phyloP scores from a whole-genome alignment of 2,113 vertebrate genomes.

The Corythaeola cristata region DNA sequence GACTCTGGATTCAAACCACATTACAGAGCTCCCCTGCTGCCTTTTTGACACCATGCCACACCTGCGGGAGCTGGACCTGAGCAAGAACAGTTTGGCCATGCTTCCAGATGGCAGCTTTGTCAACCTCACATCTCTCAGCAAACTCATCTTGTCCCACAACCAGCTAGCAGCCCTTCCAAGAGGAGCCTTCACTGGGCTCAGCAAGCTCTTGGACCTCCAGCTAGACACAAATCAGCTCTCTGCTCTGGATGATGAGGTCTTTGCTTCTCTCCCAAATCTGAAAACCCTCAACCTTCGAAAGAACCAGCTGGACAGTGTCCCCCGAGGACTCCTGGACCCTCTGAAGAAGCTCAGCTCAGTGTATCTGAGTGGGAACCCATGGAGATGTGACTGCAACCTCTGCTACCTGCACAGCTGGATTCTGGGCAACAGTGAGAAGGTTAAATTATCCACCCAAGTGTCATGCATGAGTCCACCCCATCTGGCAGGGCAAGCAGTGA shows the following conservation, averaged over 20 bases:
- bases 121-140: conserved; percentile 69
- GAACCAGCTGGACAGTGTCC: conserved; percentile 69
- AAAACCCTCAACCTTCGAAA: conserved; percentile 64
- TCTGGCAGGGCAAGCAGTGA: conserved; percentile 59
- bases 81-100: conserved; percentile 68
- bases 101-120: conserved; percentile 72
- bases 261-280: conserved; percentile 68
- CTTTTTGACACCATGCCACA: conserved; percentile 51
- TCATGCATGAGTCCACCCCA: conserved; percentile 69
- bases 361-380: conserved; percentile 77
- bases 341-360: conserved; percentile 68
- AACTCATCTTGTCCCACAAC: conserved; percentile 77
- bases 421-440: conserved; percentile 36
- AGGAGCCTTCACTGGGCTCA: conserved; percentile 73
- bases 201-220: conserved; percentile 73
- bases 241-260: conserved; percentile 50
- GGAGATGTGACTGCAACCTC: conserved; percentile 85
- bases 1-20: conserved; percentile 69
- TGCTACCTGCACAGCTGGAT: conserved; percentile 69
- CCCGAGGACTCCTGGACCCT: conserved; percentile 55
- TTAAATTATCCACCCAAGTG: not conserved
- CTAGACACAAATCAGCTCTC: conserved; percentile 69
- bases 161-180: conserved; percentile 62
- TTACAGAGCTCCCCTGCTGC: conserved; percentile 64
- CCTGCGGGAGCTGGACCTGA: conserved; percentile 71